Evolutionary conservation across 2,113 vertebrate genomes (phyloP).

Genomic region (Strigops habroptila): DNA sequence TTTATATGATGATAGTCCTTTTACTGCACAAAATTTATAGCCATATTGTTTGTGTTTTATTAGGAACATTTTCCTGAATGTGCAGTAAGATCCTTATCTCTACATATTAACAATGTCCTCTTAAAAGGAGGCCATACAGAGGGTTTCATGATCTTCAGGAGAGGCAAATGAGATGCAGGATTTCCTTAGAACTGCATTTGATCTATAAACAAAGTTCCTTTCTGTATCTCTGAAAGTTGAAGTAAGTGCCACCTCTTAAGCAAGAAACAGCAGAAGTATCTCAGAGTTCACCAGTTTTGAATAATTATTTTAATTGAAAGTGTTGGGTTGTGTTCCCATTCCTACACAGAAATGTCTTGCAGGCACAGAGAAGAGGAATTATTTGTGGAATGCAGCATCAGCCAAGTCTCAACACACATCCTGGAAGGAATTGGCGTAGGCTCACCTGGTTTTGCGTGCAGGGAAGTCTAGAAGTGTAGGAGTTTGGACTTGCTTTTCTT

Average conservation of each 20-base stretch:
- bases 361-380: constrained; percentile 45
- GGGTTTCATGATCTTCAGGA: background rate
- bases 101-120: background rate
- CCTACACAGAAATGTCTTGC: constrained; percentile 5
- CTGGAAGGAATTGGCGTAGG: background rate
- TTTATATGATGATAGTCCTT: background rate
- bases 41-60: background rate
- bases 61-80: constrained; percentile 4
- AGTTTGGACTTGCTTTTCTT: background rate
- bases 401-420: constrained; percentile 62
- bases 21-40: background rate
- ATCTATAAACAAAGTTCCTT: background rate
- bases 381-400: constrained; percentile 48
- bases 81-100: background rate
- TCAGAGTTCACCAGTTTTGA: background rate
- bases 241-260: background rate
- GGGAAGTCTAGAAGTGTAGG: background rate
- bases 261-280: background rate
- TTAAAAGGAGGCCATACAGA: background rate
- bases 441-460: constrained; percentile 37
- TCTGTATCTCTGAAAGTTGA: background rate
- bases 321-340: constrained; percentile 10
- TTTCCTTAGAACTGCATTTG: constrained; percentile 7
- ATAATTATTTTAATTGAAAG: constrained; percentile 12
- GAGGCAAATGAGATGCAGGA: background rate